phyloP scores from a whole-genome alignment of 2,113 vertebrate genomes.

The Nettapus auritus region DNA sequence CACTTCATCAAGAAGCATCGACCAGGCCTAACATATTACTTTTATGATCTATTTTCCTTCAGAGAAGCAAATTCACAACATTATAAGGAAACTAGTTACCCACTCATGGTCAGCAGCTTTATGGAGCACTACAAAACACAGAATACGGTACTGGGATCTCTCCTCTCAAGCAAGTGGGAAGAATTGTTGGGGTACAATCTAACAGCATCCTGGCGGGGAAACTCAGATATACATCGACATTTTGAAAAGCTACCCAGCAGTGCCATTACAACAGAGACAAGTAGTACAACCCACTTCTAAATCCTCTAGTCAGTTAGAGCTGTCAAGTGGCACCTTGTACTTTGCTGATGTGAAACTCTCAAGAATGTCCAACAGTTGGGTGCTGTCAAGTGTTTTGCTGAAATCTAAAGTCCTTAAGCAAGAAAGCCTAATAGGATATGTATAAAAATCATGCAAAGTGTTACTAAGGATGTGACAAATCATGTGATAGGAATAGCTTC shows the following conservation, averaged over 20 bases:
- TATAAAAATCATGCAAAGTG: slow-evolving; percentile 51
- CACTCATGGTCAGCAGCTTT: neutral
- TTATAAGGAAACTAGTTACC: neutral
- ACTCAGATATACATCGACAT: neutral
- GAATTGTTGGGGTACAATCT: neutral
- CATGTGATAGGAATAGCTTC: slow-evolving; percentile 37
- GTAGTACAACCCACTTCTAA: slow-evolving; percentile 18
- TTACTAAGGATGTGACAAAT: slow-evolving; percentile 63
- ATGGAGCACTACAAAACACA: neutral
- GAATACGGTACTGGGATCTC: neutral
- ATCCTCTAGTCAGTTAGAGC: slow-evolving; percentile 33
- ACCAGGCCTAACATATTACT: neutral
- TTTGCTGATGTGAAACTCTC: slow-evolving; percentile 31
- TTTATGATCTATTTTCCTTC: neutral
- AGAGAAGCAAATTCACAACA: neutral
- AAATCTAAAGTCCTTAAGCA: slow-evolving; percentile 63
- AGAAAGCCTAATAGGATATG: slow-evolving; percentile 50
- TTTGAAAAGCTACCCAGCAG: slow-evolving; percentile 27
- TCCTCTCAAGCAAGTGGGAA: neutral
- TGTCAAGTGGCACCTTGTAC: slow-evolving; percentile 57
- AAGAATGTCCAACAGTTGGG: slow-evolving; percentile 59
- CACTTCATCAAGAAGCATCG: neutral
- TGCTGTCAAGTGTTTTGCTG: slow-evolving; percentile 63
- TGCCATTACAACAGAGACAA: neutral
- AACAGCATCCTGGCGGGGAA: neutral